Percentiles rank a stretch among this genome's conserved stretches.
Evolutionary conservation across 2,797 vertebrate species (phyloP).

Genomic region (Dendrocincla fuliginosa): DNA sequence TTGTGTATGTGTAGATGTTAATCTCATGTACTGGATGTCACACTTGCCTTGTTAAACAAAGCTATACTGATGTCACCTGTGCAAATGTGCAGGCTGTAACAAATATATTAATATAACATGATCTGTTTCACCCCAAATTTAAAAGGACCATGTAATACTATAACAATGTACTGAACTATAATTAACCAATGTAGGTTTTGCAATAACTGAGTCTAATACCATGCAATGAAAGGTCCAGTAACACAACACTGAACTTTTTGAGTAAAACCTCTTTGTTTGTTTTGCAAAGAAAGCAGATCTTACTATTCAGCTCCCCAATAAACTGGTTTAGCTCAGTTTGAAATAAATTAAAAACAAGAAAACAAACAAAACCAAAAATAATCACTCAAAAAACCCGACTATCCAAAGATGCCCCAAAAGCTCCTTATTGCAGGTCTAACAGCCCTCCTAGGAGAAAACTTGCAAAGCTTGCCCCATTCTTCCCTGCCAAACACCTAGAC

Average conservation of each 20-base stretch:
- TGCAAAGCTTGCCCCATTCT: neutral
- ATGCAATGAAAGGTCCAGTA: neutral
- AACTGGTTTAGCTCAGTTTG: neutral
- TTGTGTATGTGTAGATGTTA: neutral
- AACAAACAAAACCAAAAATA: neutral
- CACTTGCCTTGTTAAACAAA: neutral
- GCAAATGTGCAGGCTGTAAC: neutral
- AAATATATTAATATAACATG: neutral
- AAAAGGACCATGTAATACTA: neutral
- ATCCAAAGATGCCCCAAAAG: neutral
- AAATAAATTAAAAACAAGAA: neutral
- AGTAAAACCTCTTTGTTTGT: neutral
- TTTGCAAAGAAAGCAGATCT: neutral
- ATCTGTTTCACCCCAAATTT: neutral
- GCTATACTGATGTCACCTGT: neutral
- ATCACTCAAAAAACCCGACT: accelerated
- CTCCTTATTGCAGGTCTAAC: neutral
- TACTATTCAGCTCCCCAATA: neutral
- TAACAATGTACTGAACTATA: neutral
- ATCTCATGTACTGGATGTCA: neutral
- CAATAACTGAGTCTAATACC: neutral
- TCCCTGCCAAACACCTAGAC: neutral
- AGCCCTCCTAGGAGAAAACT: neutral
- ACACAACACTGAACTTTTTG: neutral
- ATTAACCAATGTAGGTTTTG: neutral